phyloP scores from a whole-genome alignment of 1,140 invertebrate species.

The Hormaphis cornu region DNA sequence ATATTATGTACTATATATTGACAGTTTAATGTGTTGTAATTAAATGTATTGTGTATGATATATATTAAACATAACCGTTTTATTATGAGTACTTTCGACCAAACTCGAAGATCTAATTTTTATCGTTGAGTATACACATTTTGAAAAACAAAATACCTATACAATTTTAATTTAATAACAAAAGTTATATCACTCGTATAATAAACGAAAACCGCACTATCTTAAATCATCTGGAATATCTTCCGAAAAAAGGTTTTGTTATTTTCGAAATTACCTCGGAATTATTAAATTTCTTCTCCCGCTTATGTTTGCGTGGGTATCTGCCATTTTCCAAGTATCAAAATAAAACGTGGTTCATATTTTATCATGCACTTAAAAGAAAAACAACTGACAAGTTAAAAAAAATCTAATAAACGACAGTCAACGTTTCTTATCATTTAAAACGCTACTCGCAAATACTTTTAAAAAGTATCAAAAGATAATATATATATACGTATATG shows the following conservation, averaged over 20 bases:
- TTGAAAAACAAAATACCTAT: too few relatives aligned
- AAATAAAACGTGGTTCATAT: not conserved
- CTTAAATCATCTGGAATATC: not conserved
- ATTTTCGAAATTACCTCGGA: not conserved
- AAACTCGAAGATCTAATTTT: too few relatives aligned
- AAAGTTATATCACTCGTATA: too few relatives aligned
- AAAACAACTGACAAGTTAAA: not conserved
- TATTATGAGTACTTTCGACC: too few relatives aligned
- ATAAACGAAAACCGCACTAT: conserved; percentile 3
- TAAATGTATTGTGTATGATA: too few relatives aligned
- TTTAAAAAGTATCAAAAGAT: not conserved
- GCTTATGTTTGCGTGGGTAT: not conserved
- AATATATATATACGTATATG: not conserved
- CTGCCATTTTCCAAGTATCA: not conserved
- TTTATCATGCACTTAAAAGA: not conserved
- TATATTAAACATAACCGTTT: too few relatives aligned
- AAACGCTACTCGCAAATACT: not conserved
- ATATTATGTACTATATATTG: too few relatives aligned
- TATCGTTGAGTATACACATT: too few relatives aligned
- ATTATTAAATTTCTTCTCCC: not conserved
- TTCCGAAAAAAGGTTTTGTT: not conserved
- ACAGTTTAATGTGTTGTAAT: too few relatives aligned
- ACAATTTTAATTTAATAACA: too few relatives aligned
- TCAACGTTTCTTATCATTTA: not conserved
- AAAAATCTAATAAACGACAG: not conserved